Conservation (phyloP, 1,140 invertebrate species). For the Zaprionus ghesquierei region DNA sequence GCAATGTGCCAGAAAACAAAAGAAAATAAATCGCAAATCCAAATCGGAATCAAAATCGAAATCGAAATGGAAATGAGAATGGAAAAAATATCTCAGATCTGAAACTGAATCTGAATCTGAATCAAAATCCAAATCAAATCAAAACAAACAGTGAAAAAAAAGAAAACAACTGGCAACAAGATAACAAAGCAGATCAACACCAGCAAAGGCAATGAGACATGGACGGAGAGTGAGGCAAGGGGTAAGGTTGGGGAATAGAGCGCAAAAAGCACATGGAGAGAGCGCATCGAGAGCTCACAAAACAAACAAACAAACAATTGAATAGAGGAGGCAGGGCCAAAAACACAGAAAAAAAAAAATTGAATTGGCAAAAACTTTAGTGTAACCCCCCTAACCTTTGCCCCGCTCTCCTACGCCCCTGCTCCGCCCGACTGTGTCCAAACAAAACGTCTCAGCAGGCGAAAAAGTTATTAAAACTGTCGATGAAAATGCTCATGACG, state of each 20-base stretch:
- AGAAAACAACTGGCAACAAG: conserved; percentile 10
- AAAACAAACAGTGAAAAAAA: neutral
- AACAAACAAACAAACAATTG: conserved; percentile 11
- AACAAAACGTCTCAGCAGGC: conserved; percentile 54
- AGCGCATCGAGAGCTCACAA: conserved; percentile 14
- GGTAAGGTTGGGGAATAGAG: neutral
- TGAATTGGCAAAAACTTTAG: conserved; percentile 3
- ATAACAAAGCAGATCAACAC: conserved; percentile 29
- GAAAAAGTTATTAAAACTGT: conserved; percentile 76
- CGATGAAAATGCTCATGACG: conserved; percentile 50
- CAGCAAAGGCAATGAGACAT: neutral
- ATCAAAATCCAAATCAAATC: conserved; percentile 20
- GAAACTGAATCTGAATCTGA: neutral
- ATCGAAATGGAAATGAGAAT: conserved; percentile 6
- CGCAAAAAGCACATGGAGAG: conserved; percentile 1
- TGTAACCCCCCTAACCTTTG: neutral
- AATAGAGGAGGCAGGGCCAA: neutral
- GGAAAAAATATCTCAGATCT: neutral
- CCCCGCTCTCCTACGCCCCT: neutral
- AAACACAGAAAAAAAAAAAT: conserved; percentile 22
- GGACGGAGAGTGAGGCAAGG: neutral
- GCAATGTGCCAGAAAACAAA: conserved; percentile 43
- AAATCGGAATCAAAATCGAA: conserved; percentile 3
- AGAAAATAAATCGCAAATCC: conserved; percentile 7
- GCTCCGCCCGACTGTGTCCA: conserved; percentile 27